These are phyloP conservation scores for Pelodiscus sinensis DNA, from an alignment of 2,113 vertebrate genomes.

Conservation along the genomic window DNA sequence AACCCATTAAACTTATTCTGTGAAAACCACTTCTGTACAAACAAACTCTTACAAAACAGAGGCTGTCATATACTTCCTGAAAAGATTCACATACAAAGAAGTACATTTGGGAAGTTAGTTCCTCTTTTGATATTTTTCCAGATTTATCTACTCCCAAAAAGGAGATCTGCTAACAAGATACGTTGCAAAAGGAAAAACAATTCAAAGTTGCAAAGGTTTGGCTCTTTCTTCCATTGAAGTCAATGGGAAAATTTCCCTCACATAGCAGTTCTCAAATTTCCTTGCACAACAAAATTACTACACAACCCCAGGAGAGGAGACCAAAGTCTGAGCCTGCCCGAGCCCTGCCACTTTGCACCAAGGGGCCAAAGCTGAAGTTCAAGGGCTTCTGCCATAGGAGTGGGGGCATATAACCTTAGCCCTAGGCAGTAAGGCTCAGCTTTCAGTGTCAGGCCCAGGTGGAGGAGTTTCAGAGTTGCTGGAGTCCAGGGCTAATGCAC, in stretches of 20 bases:
- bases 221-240: neutral
- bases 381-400: too few relatives aligned
- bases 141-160: slow-evolving; percentile 33
- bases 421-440: too few relatives aligned
- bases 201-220: neutral
- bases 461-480: too few relatives aligned
- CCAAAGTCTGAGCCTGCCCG: too few relatives aligned
- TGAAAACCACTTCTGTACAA: slow-evolving; percentile 80
- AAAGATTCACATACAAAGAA: slow-evolving; percentile 75
- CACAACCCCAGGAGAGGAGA: too few relatives aligned
- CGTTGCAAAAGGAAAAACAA: slow-evolving; percentile 35
- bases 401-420: too few relatives aligned
- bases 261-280: too few relatives aligned
- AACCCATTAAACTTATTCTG: slow-evolving; percentile 82
- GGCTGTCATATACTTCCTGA: slow-evolving; percentile 69
- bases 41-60: slow-evolving; percentile 57
- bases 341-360: too few relatives aligned
- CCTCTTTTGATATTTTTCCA: slow-evolving; percentile 28
- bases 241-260: neutral
- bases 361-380: too few relatives aligned
- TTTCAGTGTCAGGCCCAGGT: too few relatives aligned
- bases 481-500: too few relatives aligned
- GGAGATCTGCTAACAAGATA: slow-evolving; percentile 5
- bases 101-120: slow-evolving; percentile 56
- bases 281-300: too few relatives aligned